These are phyloP conservation scores for Nemopilema nomurai DNA, from an alignment of 30 jellyfish, hydroid and myxozoan species.

Conservation along the genomic window DNA sequence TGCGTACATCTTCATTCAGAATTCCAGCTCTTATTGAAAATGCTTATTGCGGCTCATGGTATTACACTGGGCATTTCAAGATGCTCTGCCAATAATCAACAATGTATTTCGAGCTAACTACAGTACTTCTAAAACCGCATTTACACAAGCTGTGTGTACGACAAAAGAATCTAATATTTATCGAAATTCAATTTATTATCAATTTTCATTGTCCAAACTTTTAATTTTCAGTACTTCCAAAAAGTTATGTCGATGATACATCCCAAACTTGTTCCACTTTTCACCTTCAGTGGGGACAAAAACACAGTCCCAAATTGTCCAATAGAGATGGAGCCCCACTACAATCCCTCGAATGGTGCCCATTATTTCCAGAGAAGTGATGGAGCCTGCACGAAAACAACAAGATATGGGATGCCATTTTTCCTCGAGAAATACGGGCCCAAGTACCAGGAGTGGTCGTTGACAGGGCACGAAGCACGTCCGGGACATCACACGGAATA, in stretches of 20 bases:
- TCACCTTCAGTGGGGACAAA: constrained; percentile 82
- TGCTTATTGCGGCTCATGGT: no score
- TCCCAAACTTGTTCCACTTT: constrained; percentile 60
- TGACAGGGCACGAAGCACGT: constrained; percentile 94
- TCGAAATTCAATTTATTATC: not conserved
- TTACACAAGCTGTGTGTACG: not conserved
- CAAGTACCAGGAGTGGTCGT: constrained; percentile 95
- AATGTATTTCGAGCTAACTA: no score
- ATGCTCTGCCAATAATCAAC: no score
- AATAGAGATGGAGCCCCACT: constrained; percentile 83
- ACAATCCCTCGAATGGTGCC: constrained; percentile 95
- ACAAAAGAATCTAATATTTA: no score
- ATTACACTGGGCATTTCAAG: no score
- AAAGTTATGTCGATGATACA: constrained; percentile 68
- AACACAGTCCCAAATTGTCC: constrained; percentile 97
- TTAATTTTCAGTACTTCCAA: constrained; percentile 59
- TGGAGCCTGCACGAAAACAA: constrained; percentile 64
- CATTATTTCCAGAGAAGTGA: constrained; percentile 83
- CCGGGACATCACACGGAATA: constrained; percentile 97
- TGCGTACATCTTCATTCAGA: no score
- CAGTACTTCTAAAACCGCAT: no score
- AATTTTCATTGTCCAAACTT: not conserved
- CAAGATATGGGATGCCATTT: constrained; percentile 87
- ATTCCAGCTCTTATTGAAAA: no score
- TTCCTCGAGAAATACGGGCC: constrained; percentile 96